Base-by-base conservation (phyloP, 2,113 vertebrate species). In the Apeltes quadracus region DNA sequence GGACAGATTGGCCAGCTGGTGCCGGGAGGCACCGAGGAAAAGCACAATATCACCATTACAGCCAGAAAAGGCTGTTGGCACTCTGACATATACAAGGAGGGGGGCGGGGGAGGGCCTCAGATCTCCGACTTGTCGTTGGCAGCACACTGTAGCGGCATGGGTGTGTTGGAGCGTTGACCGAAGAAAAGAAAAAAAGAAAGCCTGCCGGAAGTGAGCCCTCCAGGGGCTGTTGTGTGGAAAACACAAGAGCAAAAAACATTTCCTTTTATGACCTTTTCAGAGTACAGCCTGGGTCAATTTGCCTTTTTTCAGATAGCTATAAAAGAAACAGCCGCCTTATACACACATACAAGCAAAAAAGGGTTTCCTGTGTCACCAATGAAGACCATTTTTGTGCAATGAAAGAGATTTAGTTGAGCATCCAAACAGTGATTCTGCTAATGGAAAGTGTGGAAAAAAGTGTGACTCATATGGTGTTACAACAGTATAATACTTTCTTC, bases 201-300 rank as follows among this genome's bases (percentile, higher is more conserved):
- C 1, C 57, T 4, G 44, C 77, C 83, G 84, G 79, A 88, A 86
- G 78, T 79, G 68, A 76, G 82, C 67, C 62, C 82, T 82, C 82
- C 41, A 57, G 88, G 82, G 76, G 82, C 67, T 61, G 73, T 25
- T 72, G 53, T 78, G 44, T 81, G 78, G 74, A 66, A 82, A 90
- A 82, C 76, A 74, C 69, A 76, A 71, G 61, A 73, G 65, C 69
- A 71, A 84, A 85, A 88, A 83, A 61, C 73, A 87, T 81, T 82
- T 82, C 73, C 38, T 73, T 83, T 78, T 66, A 63, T 78, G 82
- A 84, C 72, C 68, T 79, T 64, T 76, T 83, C 2, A 25, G 41
- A 65, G 41, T 14, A 70, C 27, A 76, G 36, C 71, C 56, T 62
- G 53, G 66, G 67, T 85, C 82, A 83, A 78, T 56, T 23, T 39